Evolutionary conservation across 2,888 invertebrate genomes (phyloP), one percentile per base, ranked within the genome.

Genomic region (Epirrhoe alternata): DNA sequence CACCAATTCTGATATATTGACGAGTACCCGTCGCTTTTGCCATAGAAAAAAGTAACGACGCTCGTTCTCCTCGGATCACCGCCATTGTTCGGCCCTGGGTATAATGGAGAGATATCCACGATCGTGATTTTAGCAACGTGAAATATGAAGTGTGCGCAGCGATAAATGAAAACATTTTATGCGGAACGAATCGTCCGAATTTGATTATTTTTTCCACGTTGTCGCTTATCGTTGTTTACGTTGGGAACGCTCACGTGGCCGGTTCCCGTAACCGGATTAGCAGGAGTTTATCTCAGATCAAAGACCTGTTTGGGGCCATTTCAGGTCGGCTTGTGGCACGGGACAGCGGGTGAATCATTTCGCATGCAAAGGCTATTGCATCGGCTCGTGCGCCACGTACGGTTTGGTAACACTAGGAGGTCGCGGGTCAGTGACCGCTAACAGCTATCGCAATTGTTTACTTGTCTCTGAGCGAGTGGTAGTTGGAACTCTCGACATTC

Each of bases 361-460:
- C 74, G 81, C 77, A 82, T 82, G 81, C 80, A 77, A 81, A 82
- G 77, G 71, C 62, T 64, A 74, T 73, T 67, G 72, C 67, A 67
- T 68, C 62, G 63, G 73, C 69, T 67, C 54, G 69, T 64, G 65
- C 66, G 61, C 38, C 74, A 75, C 74, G 72, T 71, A 71, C 68
- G 79, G 73, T 82, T 83, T 76, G 81, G 83, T 82, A 82, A 81
- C 77, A 79, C 68, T 67, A 65, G 76, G 72, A 66, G 70, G 72
- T 69, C 64, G 72, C 74, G 77, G 87, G 86, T 86, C 86, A 74
- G 72, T 79, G 86, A 71, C 86, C 87, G 76, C 77, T 24, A 42
- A 52, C 73, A 87, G 85, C 83, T 87, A 88, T 87, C 87, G 87
- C 84, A 86, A 88, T 89, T 90, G 89, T 91, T 90, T 91, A 88